Evolutionary conservation across 2,888 invertebrate genomes (phyloP), one percentile per base, ranked within the genome.

Genomic region (Dione juno): DNA sequence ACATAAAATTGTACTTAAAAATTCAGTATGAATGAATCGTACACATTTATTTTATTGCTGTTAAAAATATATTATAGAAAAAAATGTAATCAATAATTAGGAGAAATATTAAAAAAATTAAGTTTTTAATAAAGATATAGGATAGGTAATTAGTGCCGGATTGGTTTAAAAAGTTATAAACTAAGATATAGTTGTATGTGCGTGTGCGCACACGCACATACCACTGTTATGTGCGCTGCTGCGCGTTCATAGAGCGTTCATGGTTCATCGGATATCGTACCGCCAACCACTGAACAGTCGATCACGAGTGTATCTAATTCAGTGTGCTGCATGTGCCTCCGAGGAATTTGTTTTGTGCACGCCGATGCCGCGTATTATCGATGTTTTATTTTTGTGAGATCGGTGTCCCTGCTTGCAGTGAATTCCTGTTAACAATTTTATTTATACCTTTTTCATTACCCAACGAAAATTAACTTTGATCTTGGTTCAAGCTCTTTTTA

Each of bases 291-390:
- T 81, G 82, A 81, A 82, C 86, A 85, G 84, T 87, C 85, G 85
- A 88, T 89, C 88, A 88, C 87, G 87, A 85, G 86, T 89, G 89
- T 88, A 82, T 89, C 90, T 90, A 90, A 89, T 91, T 90, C 89
- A 90, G 90, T 88, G 86, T 85, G 82, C 84, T 84, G 86, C 84
- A 84, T 87, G 84, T 88, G 89, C 87, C 85, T 87, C 84, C 76
- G 79, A 90, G 90, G 92, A 91, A 92, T 92, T 90, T 87, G 88
- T 89, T 88, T 88, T 87, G 87, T 88, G 88, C 87, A 87, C 87
- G 86, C 82, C 84, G 86, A 83, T 84, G 83, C 81, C 80, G 81
- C 80, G 77, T 83, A 85, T 84, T 84, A 87, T 86, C 84, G 85
- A 82, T 81, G 86, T 89, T 90, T 91, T 91, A 91, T 92, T 92